Base-by-base conservation (phyloP, 1,140 invertebrate genomes). In the Drosophila melanica region DNA sequence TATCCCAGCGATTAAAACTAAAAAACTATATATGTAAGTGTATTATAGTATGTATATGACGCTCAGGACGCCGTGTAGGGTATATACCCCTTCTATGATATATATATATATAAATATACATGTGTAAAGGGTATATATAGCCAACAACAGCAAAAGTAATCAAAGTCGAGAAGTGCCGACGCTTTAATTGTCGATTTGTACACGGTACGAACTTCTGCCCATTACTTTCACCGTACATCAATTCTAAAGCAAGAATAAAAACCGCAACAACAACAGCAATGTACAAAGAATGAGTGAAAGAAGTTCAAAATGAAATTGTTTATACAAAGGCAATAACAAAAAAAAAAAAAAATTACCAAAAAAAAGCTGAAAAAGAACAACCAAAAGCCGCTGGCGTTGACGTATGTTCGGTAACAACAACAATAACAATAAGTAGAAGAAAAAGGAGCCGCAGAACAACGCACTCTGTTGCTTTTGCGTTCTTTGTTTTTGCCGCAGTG, bases 151-250 rank as follows among this genome's bases (percentile, higher is more conserved):
- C 8, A 39, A 33, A 16, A 35, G 37, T 37, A 55, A 30, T 57
- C 37, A 45, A 11, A 58, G 39, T 39, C 9, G 27, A 59, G 16
- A 48, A 81, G 70, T 78, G 50, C 65, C 45, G 48, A 71, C 66
- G 68, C 45, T 77, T 80, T 71, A 85, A 85, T 86, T 85, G 60
- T 39, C 57, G 53, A 55, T 65, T 66, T 42, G 60, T 71, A 72
- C 53, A 58, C 51, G 64, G 74, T 81, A 86, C 78, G 69, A 87
- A 75, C 71, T 76, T 81, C 72, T 51, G 63, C 44, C 73, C 67
- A 76, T 87, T 86, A 86, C 82, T 87, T 87, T 87, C 82, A 74
- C 82, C 84, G 54, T 77, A 75, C 68, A 87, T 76, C 72, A 81
- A 79, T 79, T 79, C 79, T 86, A 54, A 59, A 79, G 39, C 50